Base-by-base conservation (phyloP, 2,888 invertebrate genomes). In the Dusona sp. region DNA sequence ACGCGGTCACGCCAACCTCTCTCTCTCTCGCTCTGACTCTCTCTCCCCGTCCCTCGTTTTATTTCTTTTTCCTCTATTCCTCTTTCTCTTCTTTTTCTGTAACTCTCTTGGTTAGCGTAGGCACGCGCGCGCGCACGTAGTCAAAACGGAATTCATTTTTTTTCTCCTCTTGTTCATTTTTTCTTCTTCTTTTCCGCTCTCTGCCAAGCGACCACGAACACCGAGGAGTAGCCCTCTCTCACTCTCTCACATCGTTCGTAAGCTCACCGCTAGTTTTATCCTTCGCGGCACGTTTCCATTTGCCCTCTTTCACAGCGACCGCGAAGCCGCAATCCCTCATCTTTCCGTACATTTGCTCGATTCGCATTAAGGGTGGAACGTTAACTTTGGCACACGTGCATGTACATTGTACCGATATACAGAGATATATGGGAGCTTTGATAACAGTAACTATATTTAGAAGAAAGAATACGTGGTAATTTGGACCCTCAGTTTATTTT, bases 311-410 rank as follows among this genome's bases (percentile, higher is more conserved):
- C 89, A 45, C 87, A 89, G 89, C 91, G 88, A 88, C 90, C 90
- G 88, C 90, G 87, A 91, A 91, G 91, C 91, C 91, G 90, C 91
- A 90, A 91, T 91, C 89, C 91, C 91, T 91, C 91, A 91, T 91
- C 91, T 91, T 91, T 91, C 91, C 91, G 91, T 90, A 91, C 91
- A 91, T 91, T 91, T 91, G 90, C 91, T 88, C 91, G 90, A 91
- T 92, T 90, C 89, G 90, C 90, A 89, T 86, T 86, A 90, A 89
- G 90, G 89, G 90, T 89, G 90, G 91, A 91, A 91, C 91, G 91
- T 90, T 91, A 91, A 91, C 91, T 92, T 89, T 90, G 91, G 90
- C 90, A 89, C 88, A 90, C 90, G 89, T 88, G 89, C 90, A 61
- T 72, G 65, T 75, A 82, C 75, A 68, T 45, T 79, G 78, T 74